Conservation (phyloP, 2,888 invertebrate genomes). For the Andrena camellia region DNA sequence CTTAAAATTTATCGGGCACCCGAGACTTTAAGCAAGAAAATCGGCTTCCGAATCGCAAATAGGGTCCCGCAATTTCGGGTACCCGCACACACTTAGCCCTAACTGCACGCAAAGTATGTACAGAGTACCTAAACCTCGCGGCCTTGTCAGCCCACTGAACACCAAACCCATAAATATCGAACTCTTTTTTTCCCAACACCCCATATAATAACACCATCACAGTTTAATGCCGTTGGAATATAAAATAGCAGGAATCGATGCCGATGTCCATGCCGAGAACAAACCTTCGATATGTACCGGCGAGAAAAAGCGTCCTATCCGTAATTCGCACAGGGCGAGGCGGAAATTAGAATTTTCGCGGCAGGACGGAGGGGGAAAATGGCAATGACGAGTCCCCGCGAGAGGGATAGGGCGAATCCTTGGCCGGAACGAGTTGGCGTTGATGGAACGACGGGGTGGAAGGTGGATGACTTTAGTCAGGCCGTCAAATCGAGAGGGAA, state of each 20-base stretch:
- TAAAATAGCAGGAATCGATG: conserved; percentile 20
- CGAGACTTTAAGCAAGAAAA: too few relatives aligned
- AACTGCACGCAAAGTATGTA: too few relatives aligned
- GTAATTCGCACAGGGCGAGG: conserved; percentile 12
- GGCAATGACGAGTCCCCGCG: conserved; percentile 5
- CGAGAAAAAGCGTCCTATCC: conserved; percentile 3
- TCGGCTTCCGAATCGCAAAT: too few relatives aligned
- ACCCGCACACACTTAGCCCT: too few relatives aligned
- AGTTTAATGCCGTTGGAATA: background rate
- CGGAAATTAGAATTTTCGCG: conserved; percentile 66
- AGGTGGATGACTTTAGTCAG: conserved; percentile 63
- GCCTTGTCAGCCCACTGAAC: too few relatives aligned
- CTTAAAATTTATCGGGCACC: too few relatives aligned
- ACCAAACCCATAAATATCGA: too few relatives aligned
- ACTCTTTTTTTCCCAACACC: too few relatives aligned
- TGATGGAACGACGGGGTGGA: conserved; percentile 66
- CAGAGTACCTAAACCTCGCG: too few relatives aligned
- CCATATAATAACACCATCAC: background rate
- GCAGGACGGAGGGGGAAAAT: conserved; percentile 15
- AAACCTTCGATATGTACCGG: conserved; percentile 16
- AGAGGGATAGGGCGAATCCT: conserved; percentile 54
- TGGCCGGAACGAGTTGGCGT: conserved; percentile 67
- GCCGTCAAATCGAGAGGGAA: conserved; percentile 69
- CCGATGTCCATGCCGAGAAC: background rate
- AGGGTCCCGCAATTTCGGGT: too few relatives aligned